Conservation (phyloP, 2,888 invertebrate genomes). For the Liodrosophila aerea region DNA sequence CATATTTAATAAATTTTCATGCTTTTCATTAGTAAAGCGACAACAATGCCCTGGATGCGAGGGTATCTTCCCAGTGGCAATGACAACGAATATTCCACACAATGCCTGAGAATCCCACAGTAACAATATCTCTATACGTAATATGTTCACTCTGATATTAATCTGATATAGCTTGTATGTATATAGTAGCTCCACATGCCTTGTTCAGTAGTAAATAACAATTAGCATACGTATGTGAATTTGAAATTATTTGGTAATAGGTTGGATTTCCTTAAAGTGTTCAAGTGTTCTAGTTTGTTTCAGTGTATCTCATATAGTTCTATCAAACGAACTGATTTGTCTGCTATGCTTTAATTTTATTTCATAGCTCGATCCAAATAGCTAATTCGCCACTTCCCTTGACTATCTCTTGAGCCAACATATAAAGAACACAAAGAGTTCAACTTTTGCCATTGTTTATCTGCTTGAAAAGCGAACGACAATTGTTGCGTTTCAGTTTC, state of each 20-base stretch:
- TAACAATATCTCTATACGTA: background rate
- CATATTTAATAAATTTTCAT: conserved; percentile 18
- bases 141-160: background rate
- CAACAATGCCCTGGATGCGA: too few relatives aligned
- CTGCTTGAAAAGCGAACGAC: conserved; percentile 24
- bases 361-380: background rate
- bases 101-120: too few relatives aligned
- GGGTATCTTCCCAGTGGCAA: conserved; percentile 1
- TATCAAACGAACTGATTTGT: conserved; percentile 2
- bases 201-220: too few relatives aligned
- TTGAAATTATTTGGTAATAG: too few relatives aligned
- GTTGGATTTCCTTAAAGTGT: too few relatives aligned
- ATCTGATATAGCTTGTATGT: too few relatives aligned
- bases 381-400: conserved; percentile 1
- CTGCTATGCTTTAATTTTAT: conserved; percentile 7
- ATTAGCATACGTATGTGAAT: too few relatives aligned
- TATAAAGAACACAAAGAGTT: conserved; percentile 18
- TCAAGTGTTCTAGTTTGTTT: too few relatives aligned
- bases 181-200: too few relatives aligned
- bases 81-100: conserved; percentile 2
- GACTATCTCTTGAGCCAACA: conserved; percentile 1
- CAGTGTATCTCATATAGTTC: too few relatives aligned
- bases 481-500: conserved; percentile 28
- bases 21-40: conserved; percentile 5
- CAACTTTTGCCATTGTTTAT: conserved; percentile 30